These are phyloP conservation scores for Papilio protenor DNA, from an alignment of 2,888 invertebrate species.

Conservation along the genomic window DNA sequence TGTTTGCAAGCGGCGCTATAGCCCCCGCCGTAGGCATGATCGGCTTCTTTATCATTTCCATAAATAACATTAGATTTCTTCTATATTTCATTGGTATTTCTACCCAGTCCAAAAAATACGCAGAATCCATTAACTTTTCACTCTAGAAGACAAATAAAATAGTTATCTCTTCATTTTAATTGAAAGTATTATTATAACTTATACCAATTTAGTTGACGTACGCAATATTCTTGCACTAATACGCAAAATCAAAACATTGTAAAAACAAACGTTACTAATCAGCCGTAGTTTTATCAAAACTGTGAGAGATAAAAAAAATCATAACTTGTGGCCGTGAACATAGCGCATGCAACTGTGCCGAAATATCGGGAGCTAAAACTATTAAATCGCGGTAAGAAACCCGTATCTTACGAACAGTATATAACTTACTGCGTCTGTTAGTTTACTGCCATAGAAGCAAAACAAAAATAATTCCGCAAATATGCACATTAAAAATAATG, in stretches of 20 bases:
- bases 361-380: too few species aligned
- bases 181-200: background rate
- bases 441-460: slow-evolving; percentile 66
- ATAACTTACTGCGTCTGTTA: slow-evolving; percentile 59
- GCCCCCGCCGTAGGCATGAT: slow-evolving; percentile 70
- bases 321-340: too few species aligned
- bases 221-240: too few species aligned
- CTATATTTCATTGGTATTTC: slow-evolving; percentile 54
- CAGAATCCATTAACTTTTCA: slow-evolving; percentile 56
- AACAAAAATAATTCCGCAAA: slow-evolving; percentile 61
- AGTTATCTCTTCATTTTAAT: background rate
- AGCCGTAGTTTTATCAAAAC: background rate
- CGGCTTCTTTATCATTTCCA: slow-evolving; percentile 72
- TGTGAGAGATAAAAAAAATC: too few species aligned
- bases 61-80: slow-evolving; percentile 65
- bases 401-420: too few species aligned
- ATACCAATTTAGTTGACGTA: too few species aligned
- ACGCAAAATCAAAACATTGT: too few species aligned
- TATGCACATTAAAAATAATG: slow-evolving; percentile 65
- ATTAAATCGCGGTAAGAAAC: too few species aligned
- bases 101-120: slow-evolving; percentile 63
- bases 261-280: too few species aligned
- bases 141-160: slow-evolving; percentile 51
- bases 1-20: slow-evolving; percentile 71
- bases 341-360: too few species aligned